Percentiles rank a stretch among this genome's conserved stretches.
Conservation (phyloP, 2,888 invertebrate species). For the Calliphora vomitoria region DNA sequence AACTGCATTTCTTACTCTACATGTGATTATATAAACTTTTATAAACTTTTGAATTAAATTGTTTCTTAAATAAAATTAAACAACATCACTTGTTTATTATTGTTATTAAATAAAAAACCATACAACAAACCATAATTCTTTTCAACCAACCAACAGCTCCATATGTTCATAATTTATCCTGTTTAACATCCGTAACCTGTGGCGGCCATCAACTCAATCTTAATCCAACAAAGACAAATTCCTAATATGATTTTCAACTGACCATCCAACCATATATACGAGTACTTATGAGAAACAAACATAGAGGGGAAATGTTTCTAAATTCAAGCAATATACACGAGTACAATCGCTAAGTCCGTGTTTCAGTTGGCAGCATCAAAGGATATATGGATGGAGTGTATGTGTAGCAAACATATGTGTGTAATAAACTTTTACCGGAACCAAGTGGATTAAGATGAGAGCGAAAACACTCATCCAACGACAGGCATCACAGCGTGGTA, state of each 20-base stretch:
- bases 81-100: no score
- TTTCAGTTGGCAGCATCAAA: neutral
- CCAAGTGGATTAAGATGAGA: slow-evolving; percentile 61
- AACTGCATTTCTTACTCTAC: no score
- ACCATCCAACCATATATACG: slow-evolving; percentile 6
- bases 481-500: slow-evolving; percentile 39
- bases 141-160: neutral
- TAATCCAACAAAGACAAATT: slow-evolving; percentile 42
- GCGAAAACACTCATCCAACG: slow-evolving; percentile 31
- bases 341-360: slow-evolving; percentile 23
- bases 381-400: neutral
- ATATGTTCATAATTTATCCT: slow-evolving; percentile 58
- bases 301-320: neutral
- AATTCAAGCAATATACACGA: neutral
- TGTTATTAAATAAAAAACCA: neutral
- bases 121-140: neutral
- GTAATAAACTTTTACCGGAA: slow-evolving; percentile 56
- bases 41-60: no score
- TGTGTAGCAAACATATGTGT: slow-evolving; percentile 29
- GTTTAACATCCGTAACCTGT: slow-evolving; percentile 65
- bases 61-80: no score
- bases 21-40: no score
- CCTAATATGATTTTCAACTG: slow-evolving; percentile 46
- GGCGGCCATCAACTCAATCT: slow-evolving; percentile 45
- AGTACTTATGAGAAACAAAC: slow-evolving; percentile 2